These are phyloP conservation scores for Microtus ochrogaster DNA, from an alignment of 2,113 vertebrate genomes.

Conservation along the genomic window DNA sequence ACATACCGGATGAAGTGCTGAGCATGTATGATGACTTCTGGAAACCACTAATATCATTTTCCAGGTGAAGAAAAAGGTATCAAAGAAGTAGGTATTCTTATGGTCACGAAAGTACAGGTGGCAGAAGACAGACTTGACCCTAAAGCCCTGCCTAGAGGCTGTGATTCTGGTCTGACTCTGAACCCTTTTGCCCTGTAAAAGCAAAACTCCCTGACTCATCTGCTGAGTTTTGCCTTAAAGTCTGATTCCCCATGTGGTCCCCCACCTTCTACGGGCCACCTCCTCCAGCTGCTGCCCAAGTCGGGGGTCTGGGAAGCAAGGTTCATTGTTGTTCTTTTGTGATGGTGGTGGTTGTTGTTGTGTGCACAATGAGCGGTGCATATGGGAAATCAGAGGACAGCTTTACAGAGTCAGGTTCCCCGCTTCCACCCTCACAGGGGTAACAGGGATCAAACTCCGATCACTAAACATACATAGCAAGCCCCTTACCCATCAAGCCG, in stretches of 20 bases:
- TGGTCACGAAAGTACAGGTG: background rate
- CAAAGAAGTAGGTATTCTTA: too few relatives aligned
- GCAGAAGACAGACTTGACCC: background rate
- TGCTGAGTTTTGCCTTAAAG: background rate
- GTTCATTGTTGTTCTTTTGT: too few relatives aligned
- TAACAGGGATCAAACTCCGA: background rate
- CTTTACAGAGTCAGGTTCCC: background rate
- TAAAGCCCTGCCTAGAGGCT: background rate
- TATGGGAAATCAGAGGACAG: background rate
- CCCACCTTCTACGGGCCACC: background rate
- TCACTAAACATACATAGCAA: background rate
- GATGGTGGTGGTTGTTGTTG: too few relatives aligned
- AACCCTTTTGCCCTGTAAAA: too few relatives aligned
- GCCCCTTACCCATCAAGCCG: background rate
- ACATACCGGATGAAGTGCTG: background rate
- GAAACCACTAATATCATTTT: background rate
- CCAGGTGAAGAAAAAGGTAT: background rate
- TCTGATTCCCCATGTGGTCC: background rate
- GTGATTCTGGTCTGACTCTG: fast-evolving
- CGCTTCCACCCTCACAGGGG: background rate
- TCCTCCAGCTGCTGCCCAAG: background rate
- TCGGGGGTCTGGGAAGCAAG: background rate
- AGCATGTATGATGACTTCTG: background rate
- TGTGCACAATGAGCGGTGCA: background rate
- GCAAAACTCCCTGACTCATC: background rate